Conservation (phyloP, 2,797 vertebrate species). For the Trichosurus vulpecula region DNA sequence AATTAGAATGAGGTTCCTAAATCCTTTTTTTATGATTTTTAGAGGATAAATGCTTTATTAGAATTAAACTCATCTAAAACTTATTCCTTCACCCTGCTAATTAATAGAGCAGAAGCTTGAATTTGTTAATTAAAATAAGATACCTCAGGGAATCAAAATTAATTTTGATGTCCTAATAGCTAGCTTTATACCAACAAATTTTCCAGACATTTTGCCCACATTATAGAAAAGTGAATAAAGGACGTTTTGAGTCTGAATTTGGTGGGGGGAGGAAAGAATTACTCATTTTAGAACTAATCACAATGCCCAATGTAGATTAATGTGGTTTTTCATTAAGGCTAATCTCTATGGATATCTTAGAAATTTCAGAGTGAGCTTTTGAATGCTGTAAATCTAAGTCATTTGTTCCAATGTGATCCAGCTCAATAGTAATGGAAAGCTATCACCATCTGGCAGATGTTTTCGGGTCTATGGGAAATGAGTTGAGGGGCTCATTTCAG, state of each 20-base stretch:
- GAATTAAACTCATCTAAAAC: conserved; percentile 82
- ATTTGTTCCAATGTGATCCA: conserved; percentile 69
- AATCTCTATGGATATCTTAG: conserved; percentile 64
- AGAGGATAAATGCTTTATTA: conserved; percentile 82
- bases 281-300: conserved; percentile 60
- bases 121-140: conserved; percentile 87
- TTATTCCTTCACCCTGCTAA: conserved; percentile 83
- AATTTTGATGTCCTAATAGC: conserved; percentile 86
- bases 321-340: conserved; percentile 71
- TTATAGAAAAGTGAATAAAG: conserved; percentile 65
- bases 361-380: conserved; percentile 69
- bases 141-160: conserved; percentile 85
- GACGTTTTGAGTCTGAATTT: conserved; percentile 69
- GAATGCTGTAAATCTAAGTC: conserved; percentile 63
- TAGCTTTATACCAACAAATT: conserved; percentile 79
- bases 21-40: conserved; percentile 79
- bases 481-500: conserved; percentile 30
- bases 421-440: conserved; percentile 51
- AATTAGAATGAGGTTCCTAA: conserved; percentile 79
- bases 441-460: conserved; percentile 55
- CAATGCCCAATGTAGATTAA: conserved; percentile 49
- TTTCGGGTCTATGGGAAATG: conserved; percentile 42
- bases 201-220: conserved; percentile 75
- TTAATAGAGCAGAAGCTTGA: conserved; percentile 83
- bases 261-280: conserved; percentile 61